phyloP scores from a whole-genome alignment of 2,113 vertebrate species.

The Empidonax traillii region DNA sequence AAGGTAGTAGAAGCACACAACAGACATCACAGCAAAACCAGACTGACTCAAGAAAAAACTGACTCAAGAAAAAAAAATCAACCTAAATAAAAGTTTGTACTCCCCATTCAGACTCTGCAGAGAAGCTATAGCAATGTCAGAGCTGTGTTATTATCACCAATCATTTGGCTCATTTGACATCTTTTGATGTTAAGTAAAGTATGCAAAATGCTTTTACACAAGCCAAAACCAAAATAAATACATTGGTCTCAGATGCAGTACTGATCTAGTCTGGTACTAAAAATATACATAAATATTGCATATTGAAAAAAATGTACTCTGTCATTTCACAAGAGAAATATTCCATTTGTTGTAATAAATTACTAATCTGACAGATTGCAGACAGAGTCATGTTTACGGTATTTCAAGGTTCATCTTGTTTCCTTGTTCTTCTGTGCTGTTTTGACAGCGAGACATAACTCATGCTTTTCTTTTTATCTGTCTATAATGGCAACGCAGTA shows the following conservation, averaged over 20 bases:
- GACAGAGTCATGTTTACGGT: background rate
- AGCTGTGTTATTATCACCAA: background rate
- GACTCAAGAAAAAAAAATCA: background rate
- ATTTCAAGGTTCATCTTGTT: constrained; percentile 14
- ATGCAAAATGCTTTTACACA: background rate
- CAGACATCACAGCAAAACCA: background rate
- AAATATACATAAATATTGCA: constrained; percentile 1
- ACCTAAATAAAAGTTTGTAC: background rate
- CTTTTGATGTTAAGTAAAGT: background rate
- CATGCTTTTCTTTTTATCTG: background rate
- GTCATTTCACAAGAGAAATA: constrained; percentile 5
- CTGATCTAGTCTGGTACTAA: background rate
- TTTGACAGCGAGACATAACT: background rate
- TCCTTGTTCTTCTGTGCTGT: background rate
- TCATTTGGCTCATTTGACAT: background rate
- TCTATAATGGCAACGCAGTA: background rate
- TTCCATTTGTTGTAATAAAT: constrained; percentile 43
- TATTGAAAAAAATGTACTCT: background rate
- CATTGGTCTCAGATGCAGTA: background rate
- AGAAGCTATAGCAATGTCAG: background rate
- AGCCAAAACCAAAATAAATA: constrained; percentile 18
- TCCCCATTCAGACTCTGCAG: background rate
- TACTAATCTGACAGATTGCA: constrained; percentile 21
- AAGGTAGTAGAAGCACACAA: background rate
- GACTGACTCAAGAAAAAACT: background rate